phyloP scores from a whole-genome alignment of 2,888 invertebrate genomes.

The Deladenus siricidicola region DNA sequence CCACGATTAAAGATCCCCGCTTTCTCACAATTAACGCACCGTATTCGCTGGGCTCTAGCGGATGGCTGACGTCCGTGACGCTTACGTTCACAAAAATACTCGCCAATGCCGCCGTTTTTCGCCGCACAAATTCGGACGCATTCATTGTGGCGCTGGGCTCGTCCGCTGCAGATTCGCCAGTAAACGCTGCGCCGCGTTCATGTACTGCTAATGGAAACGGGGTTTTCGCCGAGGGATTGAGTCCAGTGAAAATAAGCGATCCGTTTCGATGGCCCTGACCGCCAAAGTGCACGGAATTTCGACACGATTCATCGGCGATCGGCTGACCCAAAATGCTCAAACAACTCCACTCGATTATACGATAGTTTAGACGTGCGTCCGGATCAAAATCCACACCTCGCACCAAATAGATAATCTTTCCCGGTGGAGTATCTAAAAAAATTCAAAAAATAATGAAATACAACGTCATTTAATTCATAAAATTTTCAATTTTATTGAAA shows the following conservation, averaged over 20 bases:
- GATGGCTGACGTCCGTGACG: conserved; percentile 3
- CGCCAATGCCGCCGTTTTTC: neutral
- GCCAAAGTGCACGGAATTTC: neutral
- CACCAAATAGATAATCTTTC: neutral
- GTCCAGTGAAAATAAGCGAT: neutral
- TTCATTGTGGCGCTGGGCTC: neutral
- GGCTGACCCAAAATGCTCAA: conserved; percentile 3
- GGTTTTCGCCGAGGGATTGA: neutral
- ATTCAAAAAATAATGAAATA: neutral
- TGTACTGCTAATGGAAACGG: neutral
- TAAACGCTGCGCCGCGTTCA: neutral
- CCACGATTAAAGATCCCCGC: too few species aligned
- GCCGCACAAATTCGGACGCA: neutral
- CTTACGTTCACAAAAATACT: neutral
- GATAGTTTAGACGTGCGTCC: conserved; percentile 5
- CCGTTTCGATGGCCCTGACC: conserved; percentile 6
- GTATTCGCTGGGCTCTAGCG: conserved; percentile 3
- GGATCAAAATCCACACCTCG: conserved; percentile 4
- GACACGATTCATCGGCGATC: neutral
- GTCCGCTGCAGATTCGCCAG: neutral
- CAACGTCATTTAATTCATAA: too few species aligned
- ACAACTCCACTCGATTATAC: conserved; percentile 1
- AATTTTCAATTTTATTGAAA: neutral
- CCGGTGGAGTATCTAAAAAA: neutral
- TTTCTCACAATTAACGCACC: neutral